These are phyloP conservation scores for Acrobasis suavella DNA, from an alignment of 2,888 invertebrate species.

Conservation along the genomic window DNA sequence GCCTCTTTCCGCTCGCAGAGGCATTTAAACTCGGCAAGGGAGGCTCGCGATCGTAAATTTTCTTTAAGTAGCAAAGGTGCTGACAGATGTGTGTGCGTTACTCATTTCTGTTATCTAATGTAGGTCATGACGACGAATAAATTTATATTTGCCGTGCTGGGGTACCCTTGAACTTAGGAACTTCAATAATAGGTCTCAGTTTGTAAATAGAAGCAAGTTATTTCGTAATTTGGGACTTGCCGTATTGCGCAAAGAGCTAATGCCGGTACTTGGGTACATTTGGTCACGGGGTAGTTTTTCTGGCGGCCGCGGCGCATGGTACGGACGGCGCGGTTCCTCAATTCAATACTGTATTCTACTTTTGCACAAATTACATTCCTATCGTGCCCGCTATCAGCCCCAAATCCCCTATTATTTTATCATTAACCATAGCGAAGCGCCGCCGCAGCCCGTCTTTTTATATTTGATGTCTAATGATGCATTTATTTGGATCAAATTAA, in stretches of 20 bases:
- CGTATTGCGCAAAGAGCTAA: constrained; percentile 48
- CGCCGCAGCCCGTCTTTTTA: constrained; percentile 54
- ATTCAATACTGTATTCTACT: constrained; percentile 61
- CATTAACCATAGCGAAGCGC: constrained; percentile 73
- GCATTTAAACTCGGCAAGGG: constrained; percentile 52
- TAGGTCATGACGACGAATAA: constrained; percentile 48
- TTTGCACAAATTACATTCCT: constrained; percentile 80
- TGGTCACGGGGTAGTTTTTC: constrained; percentile 73
- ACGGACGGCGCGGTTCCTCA: constrained; percentile 60
- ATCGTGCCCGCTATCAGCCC: constrained; percentile 75
- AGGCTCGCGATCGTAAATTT: constrained; percentile 57
- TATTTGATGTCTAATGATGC: constrained; percentile 54
- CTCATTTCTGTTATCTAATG: constrained; percentile 48
- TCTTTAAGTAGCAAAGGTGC: constrained; percentile 60
- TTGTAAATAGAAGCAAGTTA: constrained; percentile 55
- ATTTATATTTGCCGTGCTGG: constrained; percentile 36
- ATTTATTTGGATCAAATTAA: constrained; percentile 30
- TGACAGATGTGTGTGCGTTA: constrained; percentile 53
- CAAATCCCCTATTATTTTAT: constrained; percentile 78
- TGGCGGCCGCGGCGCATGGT: constrained; percentile 69
- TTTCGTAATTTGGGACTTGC: constrained; percentile 49
- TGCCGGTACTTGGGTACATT: constrained; percentile 60
- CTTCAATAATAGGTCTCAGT: constrained; percentile 44
- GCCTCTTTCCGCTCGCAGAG: constrained; percentile 50
- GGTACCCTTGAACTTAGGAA: constrained; percentile 45